Evolutionary conservation across 2,888 invertebrate genomes (phyloP).

Genomic region (Stenolophus ochropezus): DNA sequence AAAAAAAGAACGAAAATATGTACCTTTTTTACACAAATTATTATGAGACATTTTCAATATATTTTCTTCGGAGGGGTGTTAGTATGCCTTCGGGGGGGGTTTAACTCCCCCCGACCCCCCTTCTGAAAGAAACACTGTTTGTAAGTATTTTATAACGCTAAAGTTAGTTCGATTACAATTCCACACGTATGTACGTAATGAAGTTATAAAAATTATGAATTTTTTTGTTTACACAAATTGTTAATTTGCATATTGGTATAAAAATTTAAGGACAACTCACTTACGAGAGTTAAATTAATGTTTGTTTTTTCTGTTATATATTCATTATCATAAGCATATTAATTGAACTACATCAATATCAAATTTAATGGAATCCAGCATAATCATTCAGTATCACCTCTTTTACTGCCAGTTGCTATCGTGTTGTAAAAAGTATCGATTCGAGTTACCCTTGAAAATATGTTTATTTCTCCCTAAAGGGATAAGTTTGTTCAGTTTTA

Average conservation of each 20-base stretch:
- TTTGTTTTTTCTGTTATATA: not conserved
- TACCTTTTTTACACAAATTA: too few species aligned
- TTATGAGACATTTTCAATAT: too few species aligned
- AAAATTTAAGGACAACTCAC: too few species aligned
- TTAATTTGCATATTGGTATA: too few species aligned
- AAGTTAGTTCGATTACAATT: too few species aligned
- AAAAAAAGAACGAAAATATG: too few species aligned
- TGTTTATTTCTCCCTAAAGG: slow-evolving; percentile 24
- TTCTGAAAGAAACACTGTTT: too few species aligned
- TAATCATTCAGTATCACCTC: not conserved
- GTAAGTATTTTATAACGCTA: too few species aligned
- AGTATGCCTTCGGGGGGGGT: too few species aligned
- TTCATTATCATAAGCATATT: not conserved
- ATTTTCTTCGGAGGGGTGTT: too few species aligned
- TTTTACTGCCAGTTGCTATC: not conserved
- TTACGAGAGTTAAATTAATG: not conserved
- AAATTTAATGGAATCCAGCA: not conserved
- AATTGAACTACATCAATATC: slow-evolving; percentile 7
- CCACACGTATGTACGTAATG: too few species aligned
- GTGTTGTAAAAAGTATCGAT: not conserved
- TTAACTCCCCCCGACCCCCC: too few species aligned
- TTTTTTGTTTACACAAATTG: not conserved
- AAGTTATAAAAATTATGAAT: not conserved
- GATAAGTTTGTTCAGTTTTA: not conserved
- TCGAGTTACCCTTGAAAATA: not conserved